Evolutionary conservation across 2,888 invertebrate genomes (phyloP), one percentile per base, ranked within the genome.

Genomic region (Marronus borbonicus): DNA sequence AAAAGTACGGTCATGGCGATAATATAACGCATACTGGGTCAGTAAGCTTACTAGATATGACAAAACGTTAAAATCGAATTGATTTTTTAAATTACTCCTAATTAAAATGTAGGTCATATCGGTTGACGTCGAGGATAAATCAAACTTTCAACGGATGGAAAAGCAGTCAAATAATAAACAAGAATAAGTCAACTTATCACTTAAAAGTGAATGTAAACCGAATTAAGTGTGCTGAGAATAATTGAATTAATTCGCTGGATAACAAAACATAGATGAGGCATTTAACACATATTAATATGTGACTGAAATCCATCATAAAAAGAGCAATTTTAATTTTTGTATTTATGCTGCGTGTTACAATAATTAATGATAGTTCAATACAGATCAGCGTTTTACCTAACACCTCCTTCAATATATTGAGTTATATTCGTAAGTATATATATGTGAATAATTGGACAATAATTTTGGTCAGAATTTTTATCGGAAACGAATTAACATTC

Each of bases 401-500:
- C 0, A 36, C 5, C 4, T 36, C 31, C 31, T 36, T 5, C 31
- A 36, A 36, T 36, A 36, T 36, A 36, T 36, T 3, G 8, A 7
- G 8, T 31, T 36, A 36, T 36, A 36, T 36, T 36, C 5, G 31
- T 36, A 36, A 36, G 31, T 5, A 36, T 36, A 4, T 3, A 36
- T 36, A 36, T 36, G 5, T 36, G 5, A 4, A 36, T 36, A 36
- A 5, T 44, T 44, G 0, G 8, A 8, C 10, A 44, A 52, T 12
- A 3, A n/a, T 12, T 14, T 52, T 52, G 8, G 52, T 17, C 17
- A n/a, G 14, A 12, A 31, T 28, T 68, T 49, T n/a, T 12, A 50
- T 69, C n/a, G 28, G 68, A 69, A 69, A 69, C 24, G 50, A 52
- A 50, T 69, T 44, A 28, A 69, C 49, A 69, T 64, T 64, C 31